phyloP scores from a whole-genome alignment of 2,888 invertebrate genomes.

The Empis livida region DNA sequence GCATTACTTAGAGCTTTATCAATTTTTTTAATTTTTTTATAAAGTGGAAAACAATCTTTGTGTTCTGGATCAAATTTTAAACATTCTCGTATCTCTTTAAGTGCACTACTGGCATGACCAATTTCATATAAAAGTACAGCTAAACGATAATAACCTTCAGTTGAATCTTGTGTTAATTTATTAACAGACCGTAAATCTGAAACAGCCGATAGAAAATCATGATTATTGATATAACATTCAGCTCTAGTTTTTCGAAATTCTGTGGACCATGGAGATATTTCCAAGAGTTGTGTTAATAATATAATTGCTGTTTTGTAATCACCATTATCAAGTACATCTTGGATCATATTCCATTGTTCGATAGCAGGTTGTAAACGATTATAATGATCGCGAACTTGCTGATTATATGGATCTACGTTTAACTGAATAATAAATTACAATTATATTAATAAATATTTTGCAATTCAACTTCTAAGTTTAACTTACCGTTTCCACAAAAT shows the following conservation, averaged over 20 bases:
- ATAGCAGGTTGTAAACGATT: slow-evolving; percentile 49
- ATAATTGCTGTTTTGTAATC: slow-evolving; percentile 47
- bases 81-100: slow-evolving; percentile 92
- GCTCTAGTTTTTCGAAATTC: slow-evolving; percentile 73
- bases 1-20: slow-evolving; percentile 63
- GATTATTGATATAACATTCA: slow-evolving; percentile 63
- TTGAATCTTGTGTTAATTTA: slow-evolving; percentile 84
- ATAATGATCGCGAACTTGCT: slow-evolving; percentile 59
- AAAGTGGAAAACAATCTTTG: slow-evolving; percentile 87
- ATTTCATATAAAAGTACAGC: slow-evolving; percentile 74
- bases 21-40: slow-evolving; percentile 91
- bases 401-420: slow-evolving; percentile 59
- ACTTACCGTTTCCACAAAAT: slow-evolving; percentile 78
- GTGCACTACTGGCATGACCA: slow-evolving; percentile 81
- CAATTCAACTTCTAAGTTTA: neutral
- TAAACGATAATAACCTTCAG: slow-evolving; percentile 55
- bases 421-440: slow-evolving; percentile 38
- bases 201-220: slow-evolving; percentile 76
- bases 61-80: slow-evolving; percentile 95
- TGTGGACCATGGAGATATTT: slow-evolving; percentile 82
- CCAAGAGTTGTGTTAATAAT: slow-evolving; percentile 52
- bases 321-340: slow-evolving; percentile 46
- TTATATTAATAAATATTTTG: neutral
- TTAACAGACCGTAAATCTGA: slow-evolving; percentile 83
- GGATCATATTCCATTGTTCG: slow-evolving; percentile 49